phyloP scores from a whole-genome alignment of 2,888 invertebrate species.

The Sinelater perroti region DNA sequence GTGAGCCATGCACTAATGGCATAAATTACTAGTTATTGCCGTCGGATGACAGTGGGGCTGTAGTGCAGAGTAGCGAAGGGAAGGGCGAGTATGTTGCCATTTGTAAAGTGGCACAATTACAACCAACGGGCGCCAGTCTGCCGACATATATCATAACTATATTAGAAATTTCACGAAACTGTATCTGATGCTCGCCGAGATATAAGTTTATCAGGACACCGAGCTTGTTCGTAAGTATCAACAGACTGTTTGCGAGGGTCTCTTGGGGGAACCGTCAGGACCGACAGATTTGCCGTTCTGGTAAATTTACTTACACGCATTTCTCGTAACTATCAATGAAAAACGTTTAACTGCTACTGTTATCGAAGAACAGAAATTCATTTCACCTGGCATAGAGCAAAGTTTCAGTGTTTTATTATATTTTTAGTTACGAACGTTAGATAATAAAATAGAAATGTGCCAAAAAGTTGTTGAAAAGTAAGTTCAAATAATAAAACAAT shows the following conservation, averaged over 20 bases:
- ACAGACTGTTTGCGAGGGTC: slow-evolving; percentile 14
- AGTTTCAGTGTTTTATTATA: too few species aligned
- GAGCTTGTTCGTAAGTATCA: slow-evolving; percentile 11
- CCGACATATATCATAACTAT: slow-evolving; percentile 34
- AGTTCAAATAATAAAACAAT: too few species aligned
- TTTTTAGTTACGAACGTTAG: too few species aligned
- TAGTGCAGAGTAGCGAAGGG: slow-evolving; percentile 30
- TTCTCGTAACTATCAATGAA: too few species aligned
- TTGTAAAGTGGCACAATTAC: slow-evolving; percentile 38
- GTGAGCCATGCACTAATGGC: slow-evolving; percentile 34
- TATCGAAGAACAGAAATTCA: too few species aligned
- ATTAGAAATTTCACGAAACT: slow-evolving; percentile 31
- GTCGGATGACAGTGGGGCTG: slow-evolving; percentile 32
- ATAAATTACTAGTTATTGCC: slow-evolving; percentile 37
- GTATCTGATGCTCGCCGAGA: slow-evolving; percentile 15
- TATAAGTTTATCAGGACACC: slow-evolving; percentile 12
- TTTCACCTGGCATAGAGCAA: too few species aligned
- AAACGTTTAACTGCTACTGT: too few species aligned
- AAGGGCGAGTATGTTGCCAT: slow-evolving; percentile 34
- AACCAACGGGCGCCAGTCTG: slow-evolving; percentile 34
- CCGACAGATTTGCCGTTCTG: neutral
- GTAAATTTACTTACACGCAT: slow-evolving; percentile 3
- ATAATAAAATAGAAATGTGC: too few species aligned
- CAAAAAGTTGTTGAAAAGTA: too few species aligned
- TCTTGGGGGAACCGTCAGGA: neutral